phyloP scores from a whole-genome alignment of 2,113 vertebrate genomes.

The Odocoileus hemionus region DNA sequence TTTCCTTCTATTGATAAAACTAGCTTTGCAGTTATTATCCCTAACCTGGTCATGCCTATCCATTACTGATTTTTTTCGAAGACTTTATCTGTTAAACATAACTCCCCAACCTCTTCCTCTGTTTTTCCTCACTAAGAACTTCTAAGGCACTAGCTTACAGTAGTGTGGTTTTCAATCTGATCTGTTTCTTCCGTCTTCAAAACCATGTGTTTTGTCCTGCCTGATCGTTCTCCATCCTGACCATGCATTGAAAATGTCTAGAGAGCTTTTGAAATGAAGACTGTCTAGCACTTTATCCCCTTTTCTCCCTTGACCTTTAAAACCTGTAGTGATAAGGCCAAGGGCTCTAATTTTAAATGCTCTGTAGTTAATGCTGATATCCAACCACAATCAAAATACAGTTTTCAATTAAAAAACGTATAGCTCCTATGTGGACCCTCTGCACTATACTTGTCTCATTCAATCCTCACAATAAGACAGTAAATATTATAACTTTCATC shows the following conservation, averaged over 20 bases:
- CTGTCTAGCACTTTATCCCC: neutral
- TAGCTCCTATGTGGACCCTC: neutral
- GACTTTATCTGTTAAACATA: neutral
- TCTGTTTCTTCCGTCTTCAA: neutral
- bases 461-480: neutral
- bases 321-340: neutral
- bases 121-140: neutral
- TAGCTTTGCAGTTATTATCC: neutral
- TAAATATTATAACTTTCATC: neutral
- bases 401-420: neutral
- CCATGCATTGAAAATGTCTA: too few relatives aligned
- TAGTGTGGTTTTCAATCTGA: neutral
- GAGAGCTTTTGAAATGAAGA: neutral
- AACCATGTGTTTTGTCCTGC: neutral
- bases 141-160: neutral
- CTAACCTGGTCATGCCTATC: neutral
- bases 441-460: neutral
- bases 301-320: neutral
- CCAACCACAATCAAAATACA: neutral
- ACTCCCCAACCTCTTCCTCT: neutral
- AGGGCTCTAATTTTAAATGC: neutral
- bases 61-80: neutral
- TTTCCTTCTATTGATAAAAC: neutral
- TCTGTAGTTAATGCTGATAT: neutral
- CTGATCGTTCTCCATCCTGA: neutral